Conservation (phyloP, 1,140 invertebrate species). For the Pogonognathellus flavescens region DNA sequence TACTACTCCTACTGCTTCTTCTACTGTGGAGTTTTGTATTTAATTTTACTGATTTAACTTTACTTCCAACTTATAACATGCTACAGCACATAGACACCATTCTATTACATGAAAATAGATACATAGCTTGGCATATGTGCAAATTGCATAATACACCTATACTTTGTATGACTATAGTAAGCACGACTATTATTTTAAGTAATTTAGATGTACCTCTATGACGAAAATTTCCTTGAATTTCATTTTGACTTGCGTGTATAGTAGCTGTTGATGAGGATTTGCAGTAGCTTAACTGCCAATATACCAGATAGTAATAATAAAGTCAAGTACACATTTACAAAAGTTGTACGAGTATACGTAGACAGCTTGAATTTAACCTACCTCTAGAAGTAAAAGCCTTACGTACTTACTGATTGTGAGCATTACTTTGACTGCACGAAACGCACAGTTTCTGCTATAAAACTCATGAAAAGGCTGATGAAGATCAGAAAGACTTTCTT, state of each 20-base stretch:
- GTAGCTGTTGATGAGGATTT: constrained; percentile 45
- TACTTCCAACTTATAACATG: background rate
- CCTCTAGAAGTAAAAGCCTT: background rate
- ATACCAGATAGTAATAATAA: constrained; percentile 2
- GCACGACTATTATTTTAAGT: no score
- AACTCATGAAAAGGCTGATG: no score
- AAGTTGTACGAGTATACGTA: background rate
- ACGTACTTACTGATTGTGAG: background rate
- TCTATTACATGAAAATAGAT: background rate
- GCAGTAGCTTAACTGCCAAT: background rate
- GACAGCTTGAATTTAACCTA: background rate
- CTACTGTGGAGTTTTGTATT: background rate
- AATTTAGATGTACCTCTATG: no score
- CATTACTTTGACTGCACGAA: background rate
- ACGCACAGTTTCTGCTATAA: no score
- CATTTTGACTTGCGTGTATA: background rate
- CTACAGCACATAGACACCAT: background rate
- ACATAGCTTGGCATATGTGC: background rate
- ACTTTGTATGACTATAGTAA: no score
- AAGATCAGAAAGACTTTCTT: no score
- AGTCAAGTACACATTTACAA: constrained; percentile 17
- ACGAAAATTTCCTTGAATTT: constrained; percentile 22
- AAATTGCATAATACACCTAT: no score
- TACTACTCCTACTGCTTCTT: no score
- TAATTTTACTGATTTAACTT: constrained; percentile 25